Evolutionary conservation across 30 jellyfish, hydroid and myxozoan species (phyloP), one percentile per base, ranked within the genome.

Genomic region (Sanderia malayensis): DNA sequence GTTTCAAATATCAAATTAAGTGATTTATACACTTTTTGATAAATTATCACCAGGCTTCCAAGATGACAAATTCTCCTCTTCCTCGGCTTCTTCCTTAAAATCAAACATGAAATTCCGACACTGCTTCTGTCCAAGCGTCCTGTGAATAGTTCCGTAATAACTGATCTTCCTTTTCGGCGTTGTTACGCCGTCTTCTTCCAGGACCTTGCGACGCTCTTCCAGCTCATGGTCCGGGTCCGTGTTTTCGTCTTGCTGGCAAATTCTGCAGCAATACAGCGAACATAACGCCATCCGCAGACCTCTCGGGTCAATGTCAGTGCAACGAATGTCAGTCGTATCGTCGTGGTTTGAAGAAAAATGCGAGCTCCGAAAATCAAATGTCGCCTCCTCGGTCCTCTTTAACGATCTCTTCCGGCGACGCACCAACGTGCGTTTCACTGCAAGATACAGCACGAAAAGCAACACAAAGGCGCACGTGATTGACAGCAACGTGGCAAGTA

Each of bases 351-450:
- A 46, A 32, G 83, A 52, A 31, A 31, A 18, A 6, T 79, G 82
- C 22, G 92, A 79, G 46, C 69, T 64, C 25, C 94, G 86, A 53
- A 82, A 82, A 41, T 82, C 94, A 64, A 82, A 82, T 20, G 86
- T 73, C 17, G 94, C 94, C 0, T 47, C 76, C 41, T 82, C 94
- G 8, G 94, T 41, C 45, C 64, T 45, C 55, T 70, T 81, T 6
- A 77, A 70, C 23, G 63, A 67, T 20, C 73, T 52, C 20, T 44
- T 75, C 7, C 17, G 3, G 2, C 73, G 70, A 44, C 41, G 46
- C 57, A 44, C 73, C 57, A 81, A 57, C 22, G 70, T 61, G 73
- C 61, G 70, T 31, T 69, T 81, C 23, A 81, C 31, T 2, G 74
- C 85, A 19, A 71, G 67, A 58, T 26, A 61, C 23, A 58, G 18